Base-by-base conservation (phyloP, 2,797 vertebrate genomes). In the Hafferia zeledoni region DNA sequence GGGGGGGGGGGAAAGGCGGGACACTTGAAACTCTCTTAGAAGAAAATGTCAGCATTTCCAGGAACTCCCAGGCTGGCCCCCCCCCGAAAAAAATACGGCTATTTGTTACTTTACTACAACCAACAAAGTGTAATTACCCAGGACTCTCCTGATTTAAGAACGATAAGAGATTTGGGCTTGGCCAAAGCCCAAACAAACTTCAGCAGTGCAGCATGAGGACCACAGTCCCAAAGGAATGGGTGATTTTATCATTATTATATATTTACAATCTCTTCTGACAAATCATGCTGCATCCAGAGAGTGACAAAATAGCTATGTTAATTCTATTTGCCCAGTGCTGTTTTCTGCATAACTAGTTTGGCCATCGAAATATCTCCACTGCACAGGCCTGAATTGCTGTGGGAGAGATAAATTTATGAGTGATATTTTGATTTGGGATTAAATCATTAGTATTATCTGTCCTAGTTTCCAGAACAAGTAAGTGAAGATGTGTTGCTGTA, bases 391-490 rank as follows among this genome's bases (percentile, higher is more conserved):
- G 49, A 89, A 68, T 3, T 68, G 82, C 79, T 72, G 76, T 80
- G 75, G 76, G 43, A 69, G 31, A 85, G 92, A 92, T 69, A 91
- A 69, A 89, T 71, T 57, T 74, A 4, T 6, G 25, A 83, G 44
- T 44, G 75, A 55, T 89, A 78, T 91, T 97, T 95, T 94, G 86
- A 92, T 94, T 92, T 72, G 53, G 82, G 89, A 94, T 95, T 95
- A 95, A 92, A 95, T 80, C 49, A 71, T 85, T 80, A 85, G 64
- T 64, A 87, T 80, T 95, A 94, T 71, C 89, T 92, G 93, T 61
- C 75, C 93, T 87, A 63, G 82, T 56, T 96, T 92, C 69, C 59
- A 6, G 5, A 64, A 60, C 41, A 55, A 90, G 50, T 50, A 91
- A 95, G 83, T 28, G 64, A 89, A 93, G 82, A 89, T 43, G 27